phyloP scores from a whole-genome alignment of 2,888 invertebrate genomes.

The Acleris holmiana region DNA sequence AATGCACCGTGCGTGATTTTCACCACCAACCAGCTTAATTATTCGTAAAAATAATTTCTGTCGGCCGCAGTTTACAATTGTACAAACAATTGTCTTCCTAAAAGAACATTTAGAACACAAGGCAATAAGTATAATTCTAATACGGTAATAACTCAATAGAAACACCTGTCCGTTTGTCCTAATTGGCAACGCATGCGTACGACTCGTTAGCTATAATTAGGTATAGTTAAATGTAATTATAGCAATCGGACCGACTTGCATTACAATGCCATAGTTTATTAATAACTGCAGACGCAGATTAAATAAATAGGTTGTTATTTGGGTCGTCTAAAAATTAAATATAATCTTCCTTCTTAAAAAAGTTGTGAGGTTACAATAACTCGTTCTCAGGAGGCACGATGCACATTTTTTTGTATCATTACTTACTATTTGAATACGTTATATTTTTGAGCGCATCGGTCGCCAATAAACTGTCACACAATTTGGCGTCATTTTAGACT shows the following conservation, averaged over 20 bases:
- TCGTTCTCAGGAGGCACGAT: no score
- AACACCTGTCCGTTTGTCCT: slow-evolving; percentile 33
- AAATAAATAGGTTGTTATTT: neutral
- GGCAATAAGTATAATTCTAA: slow-evolving; percentile 30
- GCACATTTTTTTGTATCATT: no score
- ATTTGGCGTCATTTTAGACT: no score
- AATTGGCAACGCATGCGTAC: slow-evolving; percentile 36
- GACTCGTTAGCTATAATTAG: slow-evolving; percentile 32
- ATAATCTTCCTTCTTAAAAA: no score
- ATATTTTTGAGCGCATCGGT: no score
- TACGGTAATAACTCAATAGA: slow-evolving; percentile 36
- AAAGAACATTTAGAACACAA: neutral
- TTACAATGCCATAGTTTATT: slow-evolving; percentile 31
- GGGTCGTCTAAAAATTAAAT: neutral
- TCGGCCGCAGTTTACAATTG: slow-evolving; percentile 1
- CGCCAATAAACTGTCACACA: no score
- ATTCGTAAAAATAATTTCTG: no score
- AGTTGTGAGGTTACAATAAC: no score
- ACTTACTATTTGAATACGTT: no score
- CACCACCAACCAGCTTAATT: neutral
- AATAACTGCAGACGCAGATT: slow-evolving; percentile 1
- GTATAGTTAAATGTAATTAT: slow-evolving; percentile 37
- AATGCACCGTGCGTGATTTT: no score
- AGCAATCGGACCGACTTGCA: slow-evolving; percentile 29
- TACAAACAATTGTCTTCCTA: slow-evolving; percentile 10